Base-by-base conservation (phyloP, 1,140 invertebrate genomes). In the Phthorimaea operculella region DNA sequence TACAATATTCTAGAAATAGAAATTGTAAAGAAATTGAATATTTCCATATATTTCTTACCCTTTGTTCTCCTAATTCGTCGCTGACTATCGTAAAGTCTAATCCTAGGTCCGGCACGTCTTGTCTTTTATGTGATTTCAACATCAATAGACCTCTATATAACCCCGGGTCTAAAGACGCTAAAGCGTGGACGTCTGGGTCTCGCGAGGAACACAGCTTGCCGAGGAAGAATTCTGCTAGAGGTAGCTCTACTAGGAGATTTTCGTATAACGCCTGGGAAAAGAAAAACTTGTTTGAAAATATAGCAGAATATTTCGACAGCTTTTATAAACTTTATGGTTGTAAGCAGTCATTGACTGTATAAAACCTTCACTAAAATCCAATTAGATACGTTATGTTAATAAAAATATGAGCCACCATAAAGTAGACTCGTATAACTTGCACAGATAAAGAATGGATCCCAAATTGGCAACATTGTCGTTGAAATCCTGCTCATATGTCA, bases 31-130 rank as follows among this genome's bases (percentile, higher is more conserved):
- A n/a, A n/a, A n/a, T n/a, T n/a, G n/a, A n/a, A n/a, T n/a, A n/a
- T n/a, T n/a, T n/a, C n/a, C n/a, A n/a, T n/a, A n/a, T n/a, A n/a
- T 28, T 50, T 28, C 67, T 78, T 73, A 92, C 90, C 76, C 92
- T 90, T 28, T 94, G 94, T 83, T 98, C 94, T 0, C 97, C 97
- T 28, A 99, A 87, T 73, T 97, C 94, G 69, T 95, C 94, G 59
- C 90, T 94, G 16, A 96, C 88, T 9, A 97, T 90, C 0, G 96
- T 98, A 73, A 99, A 99, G 85, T 99, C 96, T n/a, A 99, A 81
- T 11, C 93, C 93, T 21, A 96, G 76, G 75, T 94, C 92, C 8
- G 90, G 87, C 3, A 95, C 92, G 73, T 94, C 93, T 9, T 90
- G 90, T 12, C 91, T 87, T 0, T 67, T 55, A 68, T 94, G 94